Evolutionary conservation across 2,888 invertebrate genomes (phyloP), one percentile per base, ranked within the genome.

Genomic region (Drosophila barbarae): DNA sequence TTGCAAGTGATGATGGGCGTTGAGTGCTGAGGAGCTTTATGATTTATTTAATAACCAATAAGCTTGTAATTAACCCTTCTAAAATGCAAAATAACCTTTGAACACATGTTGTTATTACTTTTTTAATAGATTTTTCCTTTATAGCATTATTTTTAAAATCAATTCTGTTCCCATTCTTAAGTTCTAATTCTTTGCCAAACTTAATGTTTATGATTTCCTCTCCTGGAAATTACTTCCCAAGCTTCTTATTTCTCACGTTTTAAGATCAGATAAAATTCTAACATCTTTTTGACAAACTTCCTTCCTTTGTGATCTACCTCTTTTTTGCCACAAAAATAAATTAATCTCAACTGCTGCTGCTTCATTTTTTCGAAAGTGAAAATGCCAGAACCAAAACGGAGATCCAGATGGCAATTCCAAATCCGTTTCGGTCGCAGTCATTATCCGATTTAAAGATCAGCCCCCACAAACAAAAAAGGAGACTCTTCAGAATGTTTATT

Each of bases 351-450:
- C 38, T 21, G 21, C 44, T 30, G 13, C 60, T 59, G 59, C 23
- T 68, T 81, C 66, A 65, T 54, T 65, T 66, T 85, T 79, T 74
- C 67, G 85, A 79, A 79, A 85, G 79, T 79, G 79, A 79, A 78
- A 78, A 68, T 69, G 64, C 35, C 73, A 67, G 65, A 67, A 54
- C 54, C 34, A 23, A 55, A 54, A 46, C 53, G 57, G 56, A 64
- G 56, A 57, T 60, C 58, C 64, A 60, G 56, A 72, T 67, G 26
- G 9, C 66, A 36, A 38, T 38, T 44, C 67, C 54, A 36, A 63
- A 63, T 52, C 63, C 63, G 63, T 66, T 66, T 63, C 26, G 42
- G 53, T 36, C 26, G 66, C 63, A 66, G 67, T 63, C 66, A 63
- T 63, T 63, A 63, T 68, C 71, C 52, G 72, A 64, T 64, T 69